phyloP scores from a whole-genome alignment of 2,113 vertebrate species.

The Cricetomys ansorgei region DNA sequence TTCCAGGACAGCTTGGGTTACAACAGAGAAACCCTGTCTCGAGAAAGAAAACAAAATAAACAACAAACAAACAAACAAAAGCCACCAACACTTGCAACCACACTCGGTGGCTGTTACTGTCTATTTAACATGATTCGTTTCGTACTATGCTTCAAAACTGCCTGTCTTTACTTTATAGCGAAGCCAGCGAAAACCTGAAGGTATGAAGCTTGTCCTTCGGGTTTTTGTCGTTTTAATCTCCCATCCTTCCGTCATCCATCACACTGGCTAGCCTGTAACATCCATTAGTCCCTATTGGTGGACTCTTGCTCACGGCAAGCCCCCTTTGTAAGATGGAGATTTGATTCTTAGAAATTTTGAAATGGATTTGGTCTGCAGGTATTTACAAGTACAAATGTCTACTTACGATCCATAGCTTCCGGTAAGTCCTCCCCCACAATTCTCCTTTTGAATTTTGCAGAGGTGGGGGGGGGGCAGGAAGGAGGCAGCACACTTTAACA shows the following conservation, averaged over 20 bases:
- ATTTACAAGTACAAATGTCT: neutral
- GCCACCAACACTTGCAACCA: neutral
- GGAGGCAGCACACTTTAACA: neutral
- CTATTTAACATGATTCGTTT: neutral
- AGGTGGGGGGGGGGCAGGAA: neutral
- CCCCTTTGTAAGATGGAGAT: neutral
- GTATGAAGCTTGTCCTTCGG: neutral
- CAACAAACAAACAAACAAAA: too few relatives aligned
- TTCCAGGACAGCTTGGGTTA: too few relatives aligned
- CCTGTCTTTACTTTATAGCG: neutral
- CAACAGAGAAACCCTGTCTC: too few relatives aligned
- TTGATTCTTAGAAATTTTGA: neutral
- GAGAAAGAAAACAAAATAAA: too few relatives aligned
- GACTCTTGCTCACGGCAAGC: neutral
- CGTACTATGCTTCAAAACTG: neutral
- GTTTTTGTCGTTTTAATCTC: neutral
- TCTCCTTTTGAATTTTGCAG: neutral
- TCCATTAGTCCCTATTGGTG: neutral
- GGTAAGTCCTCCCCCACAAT: rapidly evolving
- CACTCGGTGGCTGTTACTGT: neutral
- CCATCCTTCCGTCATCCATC: neutral
- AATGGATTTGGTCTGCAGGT: neutral
- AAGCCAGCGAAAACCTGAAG: neutral
- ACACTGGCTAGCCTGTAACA: neutral
- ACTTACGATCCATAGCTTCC: neutral